Percentiles rank a stretch among this genome's conserved stretches.
phyloP scores from a whole-genome alignment of 1,140 invertebrate genomes.

The Nephotettix cincticeps region DNA sequence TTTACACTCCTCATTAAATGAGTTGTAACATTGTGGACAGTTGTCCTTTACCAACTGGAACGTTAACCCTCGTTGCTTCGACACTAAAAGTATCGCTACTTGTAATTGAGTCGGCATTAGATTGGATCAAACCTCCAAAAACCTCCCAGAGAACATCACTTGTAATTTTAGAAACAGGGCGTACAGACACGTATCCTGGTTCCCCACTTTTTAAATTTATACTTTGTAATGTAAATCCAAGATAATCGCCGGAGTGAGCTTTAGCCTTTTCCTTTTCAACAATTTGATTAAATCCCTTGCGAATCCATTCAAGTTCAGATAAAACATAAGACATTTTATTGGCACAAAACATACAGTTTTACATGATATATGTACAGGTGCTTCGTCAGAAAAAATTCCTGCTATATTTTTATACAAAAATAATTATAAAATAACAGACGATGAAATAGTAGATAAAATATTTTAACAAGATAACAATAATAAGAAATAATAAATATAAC shows the following conservation, averaged over 20 bases:
- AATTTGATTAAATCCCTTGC: not conserved
- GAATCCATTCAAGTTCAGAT: not conserved
- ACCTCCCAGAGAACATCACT: not conserved
- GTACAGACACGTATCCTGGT: not conserved
- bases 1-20: slow-evolving; percentile 1
- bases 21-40: not conserved
- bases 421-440: too few species aligned
- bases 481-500: too few species aligned
- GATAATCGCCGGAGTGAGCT: not conserved
- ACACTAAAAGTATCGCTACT: not conserved
- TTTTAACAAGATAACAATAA: too few species aligned
- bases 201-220: not conserved
- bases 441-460: too few species aligned
- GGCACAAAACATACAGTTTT: too few species aligned
- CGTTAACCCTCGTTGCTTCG: not conserved
- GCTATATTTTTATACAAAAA: too few species aligned
- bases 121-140: not conserved
- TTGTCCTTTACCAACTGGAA: not conserved
- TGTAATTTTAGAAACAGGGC: not conserved
- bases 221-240: not conserved
- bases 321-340: too few species aligned
- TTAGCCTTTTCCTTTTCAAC: not conserved
- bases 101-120: not conserved
- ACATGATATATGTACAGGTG: too few species aligned
- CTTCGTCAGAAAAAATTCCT: too few species aligned